phyloP scores from a whole-genome alignment of 2,113 vertebrate species.

The Labeo catla region DNA sequence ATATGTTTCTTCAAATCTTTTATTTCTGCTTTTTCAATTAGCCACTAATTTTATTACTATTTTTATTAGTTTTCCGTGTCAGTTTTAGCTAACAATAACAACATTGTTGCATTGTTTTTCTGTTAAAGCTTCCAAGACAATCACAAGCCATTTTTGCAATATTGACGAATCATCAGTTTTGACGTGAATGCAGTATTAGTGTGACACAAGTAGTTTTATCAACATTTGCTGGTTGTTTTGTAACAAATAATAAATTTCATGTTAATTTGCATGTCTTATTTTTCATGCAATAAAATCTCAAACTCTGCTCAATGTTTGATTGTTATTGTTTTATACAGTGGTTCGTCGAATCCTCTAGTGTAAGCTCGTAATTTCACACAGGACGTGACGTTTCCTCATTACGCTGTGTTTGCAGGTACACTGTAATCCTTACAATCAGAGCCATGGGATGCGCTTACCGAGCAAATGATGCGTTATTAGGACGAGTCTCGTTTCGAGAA shows the following conservation, averaged over 20 bases:
- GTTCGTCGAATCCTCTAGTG: background rate
- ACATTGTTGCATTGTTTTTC: too few relatives aligned
- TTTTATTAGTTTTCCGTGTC: too few relatives aligned
- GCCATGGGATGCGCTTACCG: constrained; percentile 1
- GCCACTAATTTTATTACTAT: too few relatives aligned
- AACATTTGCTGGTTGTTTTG: background rate
- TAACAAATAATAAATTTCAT: background rate
- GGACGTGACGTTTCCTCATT: background rate
- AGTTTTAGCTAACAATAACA: too few relatives aligned
- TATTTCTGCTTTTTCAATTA: too few relatives aligned
- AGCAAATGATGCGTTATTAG: background rate
- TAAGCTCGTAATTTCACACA: background rate
- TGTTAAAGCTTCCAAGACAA: too few relatives aligned
- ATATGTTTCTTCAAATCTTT: too few relatives aligned
- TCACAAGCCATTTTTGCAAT: background rate
- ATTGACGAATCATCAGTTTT: background rate
- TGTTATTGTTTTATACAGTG: background rate
- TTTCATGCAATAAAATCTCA: background rate
- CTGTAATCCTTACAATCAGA: background rate
- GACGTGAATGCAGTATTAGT: too few relatives aligned
- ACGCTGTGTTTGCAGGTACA: background rate
- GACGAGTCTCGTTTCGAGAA: background rate
- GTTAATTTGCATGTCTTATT: background rate
- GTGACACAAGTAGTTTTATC: background rate
- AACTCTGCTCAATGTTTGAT: background rate